Evolutionary conservation across 2,888 invertebrate species (phyloP).

Genomic region (Eustalomyia histrio): DNA sequence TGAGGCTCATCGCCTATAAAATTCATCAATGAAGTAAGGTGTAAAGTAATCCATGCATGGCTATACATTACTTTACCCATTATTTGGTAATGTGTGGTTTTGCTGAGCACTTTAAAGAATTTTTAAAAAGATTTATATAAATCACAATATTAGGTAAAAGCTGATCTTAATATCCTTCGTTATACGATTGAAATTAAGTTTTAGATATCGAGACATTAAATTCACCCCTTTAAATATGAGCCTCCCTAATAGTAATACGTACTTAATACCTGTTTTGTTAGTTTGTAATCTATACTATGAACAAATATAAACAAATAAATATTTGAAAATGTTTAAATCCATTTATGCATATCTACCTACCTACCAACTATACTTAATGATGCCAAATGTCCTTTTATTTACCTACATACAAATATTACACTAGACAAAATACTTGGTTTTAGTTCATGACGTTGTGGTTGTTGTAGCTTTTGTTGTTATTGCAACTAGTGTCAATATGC

Average conservation of each 20-base stretch:
- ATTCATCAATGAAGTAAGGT: too few species aligned
- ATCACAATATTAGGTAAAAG: too few species aligned
- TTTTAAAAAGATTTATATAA: too few species aligned
- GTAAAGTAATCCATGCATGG: too few species aligned
- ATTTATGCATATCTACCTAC: background rate
- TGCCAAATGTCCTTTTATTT: slow-evolving; percentile 42
- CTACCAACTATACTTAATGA: slow-evolving; percentile 4
- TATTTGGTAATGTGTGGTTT: too few species aligned
- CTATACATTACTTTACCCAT: too few species aligned
- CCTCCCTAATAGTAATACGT: background rate
- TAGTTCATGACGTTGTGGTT: background rate
- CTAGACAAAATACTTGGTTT: slow-evolving; percentile 34
- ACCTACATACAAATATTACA: slow-evolving; percentile 17
- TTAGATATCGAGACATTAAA: background rate
- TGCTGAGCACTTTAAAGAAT: too few species aligned
- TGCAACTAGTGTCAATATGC: slow-evolving; percentile 45
- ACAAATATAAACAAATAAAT: background rate
- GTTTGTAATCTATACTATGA: slow-evolving; percentile 1
- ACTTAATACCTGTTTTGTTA: background rate
- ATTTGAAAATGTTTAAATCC: background rate
- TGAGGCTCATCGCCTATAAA: too few species aligned
- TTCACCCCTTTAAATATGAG: background rate
- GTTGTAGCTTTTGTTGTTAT: background rate
- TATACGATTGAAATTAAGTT: too few species aligned
- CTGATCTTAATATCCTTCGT: too few species aligned